A percentile compares a stretch with the other conserved stretches of the same genome.
Evolutionary conservation across 2,113 vertebrate genomes (phyloP).

Genomic region (Microtus pennsylvanicus): DNA sequence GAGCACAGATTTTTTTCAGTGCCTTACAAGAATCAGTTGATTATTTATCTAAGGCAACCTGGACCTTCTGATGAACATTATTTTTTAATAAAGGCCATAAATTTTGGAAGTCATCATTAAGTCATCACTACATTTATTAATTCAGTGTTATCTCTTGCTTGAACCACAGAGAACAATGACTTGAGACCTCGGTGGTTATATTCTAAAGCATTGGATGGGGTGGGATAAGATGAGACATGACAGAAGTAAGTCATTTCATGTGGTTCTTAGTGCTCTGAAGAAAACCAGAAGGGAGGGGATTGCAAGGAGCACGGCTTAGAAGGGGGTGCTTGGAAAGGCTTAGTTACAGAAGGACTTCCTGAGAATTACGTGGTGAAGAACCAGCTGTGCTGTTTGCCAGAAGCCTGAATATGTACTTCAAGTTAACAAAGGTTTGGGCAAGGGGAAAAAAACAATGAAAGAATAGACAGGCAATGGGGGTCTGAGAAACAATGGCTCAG

Average conservation of each 20-base stretch:
- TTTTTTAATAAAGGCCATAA: constrained; percentile 33
- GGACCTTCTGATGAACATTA: constrained; percentile 43
- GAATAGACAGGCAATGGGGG: not conserved
- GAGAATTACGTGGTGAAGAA: not conserved
- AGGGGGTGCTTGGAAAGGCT: not conserved
- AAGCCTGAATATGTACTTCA: not conserved
- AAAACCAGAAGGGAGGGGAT: not conserved
- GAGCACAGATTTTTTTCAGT: constrained; percentile 35
- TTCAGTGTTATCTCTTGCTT: not conserved
- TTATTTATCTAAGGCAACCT: constrained; percentile 59
- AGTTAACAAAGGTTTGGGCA: not conserved
- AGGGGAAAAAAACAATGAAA: not conserved
- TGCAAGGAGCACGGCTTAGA: not conserved
- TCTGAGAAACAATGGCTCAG: not conserved
- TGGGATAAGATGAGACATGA: not conserved
- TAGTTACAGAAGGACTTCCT: not conserved
- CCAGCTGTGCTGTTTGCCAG: not conserved
- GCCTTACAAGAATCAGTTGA: constrained; percentile 30
- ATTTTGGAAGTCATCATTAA: constrained; percentile 6
- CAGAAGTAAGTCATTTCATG: not conserved
- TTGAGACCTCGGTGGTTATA: not conserved
- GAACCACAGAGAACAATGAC: not conserved
- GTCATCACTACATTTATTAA: not conserved
- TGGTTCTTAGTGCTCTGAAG: not conserved
- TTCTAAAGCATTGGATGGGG: not conserved